Base-by-base conservation (phyloP, 2,888 invertebrate species). In the Esperia sulphurella region DNA sequence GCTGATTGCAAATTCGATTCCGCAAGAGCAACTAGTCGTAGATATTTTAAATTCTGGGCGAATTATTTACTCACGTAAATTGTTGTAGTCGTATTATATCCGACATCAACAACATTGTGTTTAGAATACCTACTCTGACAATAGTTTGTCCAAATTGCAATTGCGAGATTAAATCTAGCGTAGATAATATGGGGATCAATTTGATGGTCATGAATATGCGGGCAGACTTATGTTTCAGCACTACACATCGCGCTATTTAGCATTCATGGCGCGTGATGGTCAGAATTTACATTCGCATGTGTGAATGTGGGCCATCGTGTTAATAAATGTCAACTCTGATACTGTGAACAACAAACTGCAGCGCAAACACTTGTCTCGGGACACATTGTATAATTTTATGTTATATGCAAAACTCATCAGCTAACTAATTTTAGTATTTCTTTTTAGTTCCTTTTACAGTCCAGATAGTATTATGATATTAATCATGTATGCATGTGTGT, bases 271-370 rank as follows among this genome's bases (percentile, higher is more conserved):
- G 31, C 39, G 38, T 33, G 39, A 35, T 39, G 40, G 42, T 39
- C 35, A 40, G 44, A 48, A 51, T 51, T 48, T 51, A 48, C 51
- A 48, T 48, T 44, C 14, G 46, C 47, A 46, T 39, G 44, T 42
- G 49, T 29, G 41, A 38, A 51, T 48, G 43, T 51, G 42, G 48
- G 48, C 33, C 51, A 37, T 40, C 38, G 45, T 37, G 45, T 45
- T 49, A 45, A 45, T 49, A 49, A 48, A 44, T 31, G 31, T 35
- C 41, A 43, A 48, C 31, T 43, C 9, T 30, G 35, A 10, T 43
- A 41, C 47, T 30, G 38, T 38, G 6, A 21, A 21, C 40, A 21
- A 12, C 37, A 37, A 12, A 12, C 37, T 31, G 37, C 12, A 13
- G n/a, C 12, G 12, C 21, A 21, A 21, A 21, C 35, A 41, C 41